Base-by-base conservation (phyloP, 1,140 invertebrate species). In the Ylistrum balloti region DNA sequence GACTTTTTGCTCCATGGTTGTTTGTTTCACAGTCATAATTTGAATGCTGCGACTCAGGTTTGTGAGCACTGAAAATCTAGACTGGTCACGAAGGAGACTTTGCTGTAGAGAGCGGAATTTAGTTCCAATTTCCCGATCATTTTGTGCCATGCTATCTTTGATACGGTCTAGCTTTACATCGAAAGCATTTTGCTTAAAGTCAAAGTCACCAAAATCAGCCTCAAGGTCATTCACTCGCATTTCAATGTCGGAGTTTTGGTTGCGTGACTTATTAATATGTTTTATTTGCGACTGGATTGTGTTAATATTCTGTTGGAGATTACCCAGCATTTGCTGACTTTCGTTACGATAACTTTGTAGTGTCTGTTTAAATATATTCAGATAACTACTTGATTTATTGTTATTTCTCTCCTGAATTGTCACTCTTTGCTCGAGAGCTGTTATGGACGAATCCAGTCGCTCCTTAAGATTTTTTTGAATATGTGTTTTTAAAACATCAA, bases 191-290 rank as follows among this genome's bases (percentile, higher is more conserved):
- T 91, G 74, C 22, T 41, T 56, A 32, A 87, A 86, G 3, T 45
- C 88, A 5, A 89, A 86, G 7, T 28, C 56, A 10, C 85, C 74
- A 56, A 87, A 85, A n/a, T 93, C 87, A 13, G 48, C 86, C 56
- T 92, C 90, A 38, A 91, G 41, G 38, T 86, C 45, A 17, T 33
- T 33, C 41, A 92, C n/a, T 33, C 87, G 90, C 17, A 88, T 34
- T 35, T 92, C 86, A 34, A 92, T 90, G 17, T 89, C 92, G 9
- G 90, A 88, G 7, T 86, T 91, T 56, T 93, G 90, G 17, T 88
- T 33, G 15, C 90, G 86, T 28, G 34, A 48, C 9, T 34, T 38
- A 33, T 48, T 89, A 41, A 74, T 22, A 74, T 74, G 56, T 74
- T n/a, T 74, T 22, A 74, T n/a, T 28, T 74, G 56, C n/a, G 56